Percentiles rank a stretch among this genome's conserved stretches.
Conservation (phyloP, 2,797 vertebrate species). For the Poeciliopsis turneri region DNA sequence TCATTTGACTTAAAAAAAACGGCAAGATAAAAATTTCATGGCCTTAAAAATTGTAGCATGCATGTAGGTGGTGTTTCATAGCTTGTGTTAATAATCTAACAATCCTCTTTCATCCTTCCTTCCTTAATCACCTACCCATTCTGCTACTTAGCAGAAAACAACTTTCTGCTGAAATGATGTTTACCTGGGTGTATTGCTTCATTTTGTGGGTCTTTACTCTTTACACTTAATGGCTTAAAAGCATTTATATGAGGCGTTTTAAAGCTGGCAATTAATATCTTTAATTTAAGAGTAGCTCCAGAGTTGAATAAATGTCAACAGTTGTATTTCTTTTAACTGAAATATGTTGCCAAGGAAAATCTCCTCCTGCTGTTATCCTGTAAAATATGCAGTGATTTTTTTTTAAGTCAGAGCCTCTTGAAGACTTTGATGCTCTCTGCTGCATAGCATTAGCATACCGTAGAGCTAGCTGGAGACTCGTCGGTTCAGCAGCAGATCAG, state of each 20-base stretch:
- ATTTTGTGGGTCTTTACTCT: slow-evolving; percentile 17
- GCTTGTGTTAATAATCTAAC: slow-evolving; percentile 64
- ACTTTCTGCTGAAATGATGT: slow-evolving; percentile 29
- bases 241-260: slow-evolving; percentile 24
- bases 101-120: slow-evolving; percentile 52
- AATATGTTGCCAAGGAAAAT: slow-evolving; percentile 16
- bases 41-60: slow-evolving; percentile 40
- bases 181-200: slow-evolving; percentile 28
- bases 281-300: slow-evolving; percentile 30
- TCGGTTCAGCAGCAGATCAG: slow-evolving; percentile 57
- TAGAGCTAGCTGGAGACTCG: slow-evolving; percentile 45
- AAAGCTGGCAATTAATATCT: slow-evolving; percentile 31
- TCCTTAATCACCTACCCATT: slow-evolving; percentile 56
- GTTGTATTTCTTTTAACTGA: slow-evolving; percentile 12
- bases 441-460: slow-evolving; percentile 65
- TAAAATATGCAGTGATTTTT: slow-evolving; percentile 46
- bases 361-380: slow-evolving; percentile 9
- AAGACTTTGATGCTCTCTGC: slow-evolving; percentile 61
- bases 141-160: slow-evolving; percentile 31
- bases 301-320: background rate
- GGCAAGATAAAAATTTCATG: slow-evolving; percentile 49
- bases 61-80: slow-evolving; percentile 57
- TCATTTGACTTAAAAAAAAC: slow-evolving; percentile 43
- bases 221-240: slow-evolving; percentile 19
- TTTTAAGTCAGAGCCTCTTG: slow-evolving; percentile 46